Evolutionary conservation across 2,113 vertebrate genomes (phyloP).

Genomic region (Gallinago jamesoni): DNA sequence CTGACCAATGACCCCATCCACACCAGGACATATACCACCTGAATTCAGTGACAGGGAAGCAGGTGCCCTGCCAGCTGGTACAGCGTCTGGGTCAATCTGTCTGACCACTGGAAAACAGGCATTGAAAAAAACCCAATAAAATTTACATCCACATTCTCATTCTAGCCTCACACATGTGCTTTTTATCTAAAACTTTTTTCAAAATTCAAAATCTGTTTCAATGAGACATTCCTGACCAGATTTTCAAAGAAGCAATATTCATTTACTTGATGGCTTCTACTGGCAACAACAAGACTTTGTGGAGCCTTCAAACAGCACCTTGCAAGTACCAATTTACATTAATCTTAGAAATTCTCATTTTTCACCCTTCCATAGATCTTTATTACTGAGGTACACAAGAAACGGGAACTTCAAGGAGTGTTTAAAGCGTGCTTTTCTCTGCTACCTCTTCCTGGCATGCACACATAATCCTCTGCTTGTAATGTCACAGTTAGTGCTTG

Average conservation of each 20-base stretch:
- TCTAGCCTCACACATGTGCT: not conserved
- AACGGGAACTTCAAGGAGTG: not conserved
- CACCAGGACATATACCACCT: not conserved
- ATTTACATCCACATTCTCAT: not conserved
- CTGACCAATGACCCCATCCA: not conserved
- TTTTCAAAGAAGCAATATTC: not conserved
- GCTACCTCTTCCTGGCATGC: not conserved
- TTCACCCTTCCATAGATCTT: not conserved
- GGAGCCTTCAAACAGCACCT: not conserved
- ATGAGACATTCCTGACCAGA: not conserved
- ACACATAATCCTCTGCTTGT: slow-evolving; percentile 36
- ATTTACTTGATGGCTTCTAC: not conserved
- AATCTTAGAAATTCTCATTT: not conserved
- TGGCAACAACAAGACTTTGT: not conserved
- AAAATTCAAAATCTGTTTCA: not conserved
- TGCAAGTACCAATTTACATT: not conserved
- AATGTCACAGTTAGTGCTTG: not conserved
- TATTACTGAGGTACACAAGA: not conserved
- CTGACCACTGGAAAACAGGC: not conserved
- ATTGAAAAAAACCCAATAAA: not conserved
- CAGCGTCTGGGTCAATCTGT: not conserved
- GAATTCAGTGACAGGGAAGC: not conserved
- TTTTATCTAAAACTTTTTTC: not conserved
- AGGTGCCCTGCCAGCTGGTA: not conserved
- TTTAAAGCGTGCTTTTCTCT: not conserved